A percentile compares a stretch with the other conserved stretches of the same genome.
These are phyloP conservation scores for Hipparchia sbordonii DNA, from an alignment of 2,888 invertebrate species.

Conservation along the genomic window DNA sequence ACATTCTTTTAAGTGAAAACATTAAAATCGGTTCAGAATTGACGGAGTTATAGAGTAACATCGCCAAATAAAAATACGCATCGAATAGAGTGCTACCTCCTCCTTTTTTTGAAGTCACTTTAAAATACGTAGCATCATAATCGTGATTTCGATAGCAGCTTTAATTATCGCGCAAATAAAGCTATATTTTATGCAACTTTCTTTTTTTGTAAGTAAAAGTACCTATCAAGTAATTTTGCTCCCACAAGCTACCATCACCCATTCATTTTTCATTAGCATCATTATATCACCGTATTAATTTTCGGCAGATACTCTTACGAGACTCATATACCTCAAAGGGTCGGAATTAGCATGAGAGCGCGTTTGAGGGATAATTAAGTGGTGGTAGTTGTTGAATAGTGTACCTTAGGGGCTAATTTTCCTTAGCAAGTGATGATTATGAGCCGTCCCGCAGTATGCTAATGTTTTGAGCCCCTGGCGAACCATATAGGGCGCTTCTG, in stretches of 20 bases:
- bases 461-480: constrained; percentile 77
- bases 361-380: constrained; percentile 78
- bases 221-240: not conserved
- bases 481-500: constrained; percentile 52
- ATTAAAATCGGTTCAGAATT: too few relatives aligned
- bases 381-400: constrained; percentile 68
- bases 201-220: not conserved
- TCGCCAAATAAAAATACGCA: too few relatives aligned
- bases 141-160: too few relatives aligned
- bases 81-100: too few relatives aligned
- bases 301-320: constrained; percentile 44
- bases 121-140: too few relatives aligned
- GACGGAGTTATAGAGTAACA: too few relatives aligned
- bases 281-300: constrained; percentile 48
- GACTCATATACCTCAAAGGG: constrained; percentile 67
- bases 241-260: constrained; percentile 36
- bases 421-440: constrained; percentile 76
- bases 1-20: too few relatives aligned
- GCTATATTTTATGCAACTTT: too few relatives aligned
- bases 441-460: constrained; percentile 75
- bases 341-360: constrained; percentile 75
- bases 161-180: too few relatives aligned
- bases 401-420: constrained; percentile 80
- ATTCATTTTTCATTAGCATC: constrained; percentile 44
- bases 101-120: too few relatives aligned